Base-by-base conservation (phyloP, 2,113 vertebrate species). In the Mastomys coucha region DNA sequence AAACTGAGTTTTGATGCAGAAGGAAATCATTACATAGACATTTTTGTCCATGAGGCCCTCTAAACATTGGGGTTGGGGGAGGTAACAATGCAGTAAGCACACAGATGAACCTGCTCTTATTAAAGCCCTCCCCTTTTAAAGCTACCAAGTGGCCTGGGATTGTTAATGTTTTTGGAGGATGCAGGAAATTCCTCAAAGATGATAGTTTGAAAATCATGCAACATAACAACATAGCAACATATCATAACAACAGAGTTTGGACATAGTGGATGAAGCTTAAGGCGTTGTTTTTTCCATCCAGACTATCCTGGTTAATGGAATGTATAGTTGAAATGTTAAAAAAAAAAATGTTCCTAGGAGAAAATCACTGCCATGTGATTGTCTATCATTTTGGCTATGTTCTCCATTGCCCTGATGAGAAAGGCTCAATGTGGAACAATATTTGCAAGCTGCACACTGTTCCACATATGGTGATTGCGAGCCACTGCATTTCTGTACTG, bases 1-100 rank as follows among this genome's bases (percentile, higher is more conserved):
- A 36, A 4, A 1, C 39, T 49, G 1, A 28, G 39, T 12, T 82
- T 39, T 16, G 19, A 76, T 20, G 7, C 28, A 36, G 9, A 49
- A 28, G 60, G 26, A 69, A 65, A 31, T 19, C 1, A 7, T 28
- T 12, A n/a, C 1, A 17, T 42, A 28, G 51, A 78, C 28, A 36
- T 3, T 2, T 1, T 39, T 67, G 45, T 10, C 42, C 2, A 7
- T 0, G 33, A 22, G 0, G 5, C 20, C 51, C 0, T 63, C 49
- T 80, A 36, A 90, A 0, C 17, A 76, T 17, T 65, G 4, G 14
- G 19, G 24, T 26, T 2, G 7, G 51, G 51, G 51, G 51, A 51
- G 22, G 22, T 2, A 63, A 36, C 31, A 26, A 33, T 24, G 5
- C 17, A 6, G 20, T 24, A 53, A 42, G 10, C 33, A 5, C 17